Base-by-base conservation (phyloP, 2,797 vertebrate genomes). In the Oreonectes daqikongensis region DNA sequence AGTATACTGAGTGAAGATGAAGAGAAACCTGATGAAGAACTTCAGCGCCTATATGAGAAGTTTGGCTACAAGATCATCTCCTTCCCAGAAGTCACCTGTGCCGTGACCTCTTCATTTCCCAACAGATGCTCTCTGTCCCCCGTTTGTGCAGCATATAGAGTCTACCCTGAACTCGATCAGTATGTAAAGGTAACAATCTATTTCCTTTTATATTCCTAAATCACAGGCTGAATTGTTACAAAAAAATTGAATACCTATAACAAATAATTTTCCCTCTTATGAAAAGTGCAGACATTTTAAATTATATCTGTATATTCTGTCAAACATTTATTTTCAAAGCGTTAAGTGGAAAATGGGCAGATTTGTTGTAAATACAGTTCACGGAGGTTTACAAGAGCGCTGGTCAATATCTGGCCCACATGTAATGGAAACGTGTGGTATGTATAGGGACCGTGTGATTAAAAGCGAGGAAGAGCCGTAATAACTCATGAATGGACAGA, bases 41-140 rank as follows among this genome's bases (percentile, higher is more conserved):
- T 96, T 79, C 89, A 95, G 89, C 91, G 90, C 64, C 88, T 93
- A 69, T 99, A 96, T 30, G 94, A 96, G 89, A 95, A 94, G 83
- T 96, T 93, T 55, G 97, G 97, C 84, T 99, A 97, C 90, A 96
- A 94, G 87, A 88, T 99, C 81, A 94, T 96, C 88, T 94, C 93
- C 70, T 93, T 99, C 80, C 97, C 97, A 0, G 94, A 95, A 82
- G 94, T 97, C 79, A 95, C 93, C 87, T 95, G 98, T 0, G 96
- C 95, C 14, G 97, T 99, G 80, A 96, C 93, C 81, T 92, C 96
- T 9, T 91, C 86, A 61, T 98, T 99, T 87, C 95, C 96, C 0
- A 94, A 92, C 90, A 94, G 92, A 63, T 97, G 95, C 0, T 85
- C 93, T 0, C 79, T 99, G 78, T 98, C 97, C 72, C 89, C 96